Base-by-base conservation (phyloP, 2,888 invertebrate genomes). In the Amphipyra tragopoginis region DNA sequence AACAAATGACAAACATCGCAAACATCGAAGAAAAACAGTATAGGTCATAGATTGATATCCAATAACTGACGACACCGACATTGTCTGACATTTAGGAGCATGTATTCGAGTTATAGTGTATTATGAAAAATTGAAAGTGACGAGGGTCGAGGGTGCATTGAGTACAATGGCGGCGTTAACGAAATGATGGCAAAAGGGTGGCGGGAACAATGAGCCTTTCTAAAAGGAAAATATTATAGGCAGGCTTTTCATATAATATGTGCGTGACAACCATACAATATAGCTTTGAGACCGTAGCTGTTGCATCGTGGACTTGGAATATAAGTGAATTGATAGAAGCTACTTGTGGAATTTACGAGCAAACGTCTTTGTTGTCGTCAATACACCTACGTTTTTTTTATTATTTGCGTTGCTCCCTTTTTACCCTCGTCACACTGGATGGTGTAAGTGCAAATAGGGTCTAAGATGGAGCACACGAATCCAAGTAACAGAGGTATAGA, bases 81-180 rank as follows among this genome's bases (percentile, higher is more conserved):
- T 26, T 9, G 15, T 21, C 3, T 42, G 49, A 60, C 47, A 43
- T 53, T 48, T 49, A 61, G 5, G 56, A 55, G 13, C 49, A 11
- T 52, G 13, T 58, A 43, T 63, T 36, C 14, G 61, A 54, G 45
- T 45, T 50, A 43, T 54, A 34, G 52, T 43, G 51, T 63, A 65
- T 71, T 65, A 75, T 68, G 68, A 75, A 77, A 83, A 80, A 82
- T 83, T 82, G 77, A 61, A 78, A 80, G 69, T 81, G 85, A 85
- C 77, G 66, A 66, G 80, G 82, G 83, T 82, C 60, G 70, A 74
- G 64, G 56, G 34, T 62, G 65, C 64, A 73, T 70, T 57, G 64
- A 65, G 52, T 44, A 76, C 51, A 69, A 66, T 55, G 49, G 6
- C 48, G 36, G 40, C 26, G 61, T 62, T 70, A 79, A 58, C 40